Base-by-base conservation (phyloP, 2,113 vertebrate genomes). In the Polypterus bichir region DNA sequence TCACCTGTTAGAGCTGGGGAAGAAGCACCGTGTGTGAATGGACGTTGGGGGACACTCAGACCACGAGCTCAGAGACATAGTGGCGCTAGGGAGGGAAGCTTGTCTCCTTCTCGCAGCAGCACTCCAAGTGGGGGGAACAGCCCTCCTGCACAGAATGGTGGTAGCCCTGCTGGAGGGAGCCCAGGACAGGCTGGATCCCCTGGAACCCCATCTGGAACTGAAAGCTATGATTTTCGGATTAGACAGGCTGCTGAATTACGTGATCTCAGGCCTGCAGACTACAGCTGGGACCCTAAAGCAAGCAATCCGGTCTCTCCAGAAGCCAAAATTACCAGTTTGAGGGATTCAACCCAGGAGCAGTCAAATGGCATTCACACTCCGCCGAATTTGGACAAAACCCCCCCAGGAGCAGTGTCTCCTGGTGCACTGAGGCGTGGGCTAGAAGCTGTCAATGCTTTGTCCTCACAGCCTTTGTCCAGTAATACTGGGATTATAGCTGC, bases 11-110 rank as follows among this genome's bases (percentile, higher is more conserved):
- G 90, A 59, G 80, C 68, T 68, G 27, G 86, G 60, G 94, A 97
- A 5, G 96, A 98, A 73, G 94, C 83, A 45, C 96, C 94, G 0
- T 98, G 96, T 45, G 94, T 98, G 6, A 98, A 98, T 0, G 96
- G 96, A 3, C 92, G 96, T 64, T 98, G 96, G 96, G 96, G 96
- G 46, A 97, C 94, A 0, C 73, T 98, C 59, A 78, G 94, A 55
- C 94, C 94, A 48, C 75, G 94, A 75, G 69, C 85, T 7, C 59
- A 86, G 73, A 69, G 89, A 57, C 84, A 84, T 52, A 84, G 89
- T 0, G 74, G 87, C 3, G 92, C 89, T 9, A 80, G 92, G 66
- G 94, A 97, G 6, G 89, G 91, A 55, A 98, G 94, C 73, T 87
- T 94, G 3, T 94, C 92, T 54, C 95, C 94, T 0, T 91, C 81